These are phyloP conservation scores for Cydia strobilella DNA, from an alignment of 1,140 invertebrate genomes.

Conservation along the genomic window DNA sequence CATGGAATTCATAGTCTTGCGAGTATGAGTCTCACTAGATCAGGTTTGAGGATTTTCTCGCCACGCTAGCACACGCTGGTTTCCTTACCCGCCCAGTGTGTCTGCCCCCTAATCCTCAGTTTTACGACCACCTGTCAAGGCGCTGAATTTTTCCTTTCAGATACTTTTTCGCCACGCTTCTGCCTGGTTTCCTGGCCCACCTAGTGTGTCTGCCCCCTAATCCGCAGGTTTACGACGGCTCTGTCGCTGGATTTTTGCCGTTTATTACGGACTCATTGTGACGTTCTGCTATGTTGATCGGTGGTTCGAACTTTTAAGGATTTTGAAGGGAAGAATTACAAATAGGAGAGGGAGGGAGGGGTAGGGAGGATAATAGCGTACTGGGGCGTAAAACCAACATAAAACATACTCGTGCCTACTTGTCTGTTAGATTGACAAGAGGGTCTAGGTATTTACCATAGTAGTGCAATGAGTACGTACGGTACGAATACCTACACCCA, in stretches of 20 bases:
- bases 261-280: conserved; percentile 49
- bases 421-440: no score
- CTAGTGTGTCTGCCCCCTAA: conserved; percentile 48
- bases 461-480: no score
- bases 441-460: no score
- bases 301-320: not conserved
- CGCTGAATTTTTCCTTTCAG: conserved; percentile 13
- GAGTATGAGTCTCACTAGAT: no score
- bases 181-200: conserved; percentile 22
- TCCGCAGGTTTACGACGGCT: conserved; percentile 61
- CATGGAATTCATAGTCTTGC: no score
- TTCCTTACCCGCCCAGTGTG: conserved; percentile 20
- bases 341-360: not conserved
- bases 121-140: conserved; percentile 61
- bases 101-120: conserved; percentile 59
- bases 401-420: no score
- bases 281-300: not conserved
- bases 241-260: conserved; percentile 42
- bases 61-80: conserved; percentile 15
- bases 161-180: not conserved
- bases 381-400: no score
- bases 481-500: no score
- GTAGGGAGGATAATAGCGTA: no score
- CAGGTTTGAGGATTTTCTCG: no score
- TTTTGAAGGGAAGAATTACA: conserved; percentile 10